phyloP scores from a whole-genome alignment of 2,888 invertebrate species.

The Noctua pronuba region DNA sequence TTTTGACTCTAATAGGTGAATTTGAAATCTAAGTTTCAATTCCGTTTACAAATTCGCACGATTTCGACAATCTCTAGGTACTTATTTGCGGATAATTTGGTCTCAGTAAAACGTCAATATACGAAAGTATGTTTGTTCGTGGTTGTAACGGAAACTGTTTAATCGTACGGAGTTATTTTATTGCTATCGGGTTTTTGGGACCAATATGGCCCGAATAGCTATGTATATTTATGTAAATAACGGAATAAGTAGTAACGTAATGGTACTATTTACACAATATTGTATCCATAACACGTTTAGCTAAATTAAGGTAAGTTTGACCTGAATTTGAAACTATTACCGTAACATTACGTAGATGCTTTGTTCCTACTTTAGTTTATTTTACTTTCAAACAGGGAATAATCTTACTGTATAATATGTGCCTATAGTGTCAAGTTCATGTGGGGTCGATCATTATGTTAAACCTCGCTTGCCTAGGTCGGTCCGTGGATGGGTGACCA shows the following conservation, averaged over 20 bases:
- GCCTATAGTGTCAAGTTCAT: neutral
- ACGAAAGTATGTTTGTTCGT: constrained; percentile 30
- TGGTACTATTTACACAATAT: constrained; percentile 9
- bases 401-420: neutral
- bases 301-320: constrained; percentile 17
- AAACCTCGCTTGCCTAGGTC: too few species aligned
- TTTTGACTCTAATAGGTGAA: neutral
- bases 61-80: neutral
- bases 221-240: too few species aligned
- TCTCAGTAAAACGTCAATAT: constrained; percentile 19
- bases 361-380: neutral
- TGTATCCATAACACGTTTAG: constrained; percentile 14
- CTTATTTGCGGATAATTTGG: constrained; percentile 26
- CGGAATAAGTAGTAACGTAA: neutral
- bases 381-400: neutral
- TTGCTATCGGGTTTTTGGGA: constrained; percentile 28
- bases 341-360: neutral
- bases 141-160: constrained; percentile 51
- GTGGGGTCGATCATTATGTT: too few species aligned
- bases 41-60: neutral
- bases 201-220: constrained; percentile 1
- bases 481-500: too few species aligned
- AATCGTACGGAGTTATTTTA: constrained; percentile 51
- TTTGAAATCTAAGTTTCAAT: neutral
- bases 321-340: neutral